phyloP scores from a whole-genome alignment of 2,797 vertebrate species.

The Gallinago stenura region DNA sequence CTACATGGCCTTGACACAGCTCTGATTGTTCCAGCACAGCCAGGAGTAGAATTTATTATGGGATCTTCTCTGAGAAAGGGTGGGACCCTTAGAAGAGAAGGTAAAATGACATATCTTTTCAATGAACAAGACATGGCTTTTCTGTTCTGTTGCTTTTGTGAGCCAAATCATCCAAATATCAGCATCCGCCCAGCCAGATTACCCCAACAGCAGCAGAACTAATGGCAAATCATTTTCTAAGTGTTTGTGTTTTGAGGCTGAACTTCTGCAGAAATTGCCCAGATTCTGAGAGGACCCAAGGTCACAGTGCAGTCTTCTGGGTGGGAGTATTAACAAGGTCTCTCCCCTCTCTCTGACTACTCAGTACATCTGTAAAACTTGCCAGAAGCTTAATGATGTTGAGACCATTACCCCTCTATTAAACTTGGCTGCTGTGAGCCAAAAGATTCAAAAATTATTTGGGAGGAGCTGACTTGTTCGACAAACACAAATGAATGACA shows the following conservation, averaged over 20 bases:
- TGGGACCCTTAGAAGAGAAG: background rate
- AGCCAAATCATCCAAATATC: background rate
- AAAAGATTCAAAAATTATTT: constrained; percentile 25
- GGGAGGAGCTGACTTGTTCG: constrained; percentile 4
- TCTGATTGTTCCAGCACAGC: background rate
- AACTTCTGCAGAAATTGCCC: background rate
- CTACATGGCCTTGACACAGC: background rate
- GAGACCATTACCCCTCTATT: background rate
- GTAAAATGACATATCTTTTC: background rate
- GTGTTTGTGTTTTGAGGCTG: background rate
- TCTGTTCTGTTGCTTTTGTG: background rate
- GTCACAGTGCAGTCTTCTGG: background rate
- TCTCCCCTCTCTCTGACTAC: background rate
- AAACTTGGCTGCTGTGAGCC: background rate
- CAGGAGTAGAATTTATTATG: background rate
- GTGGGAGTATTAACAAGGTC: background rate
- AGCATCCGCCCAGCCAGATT: background rate
- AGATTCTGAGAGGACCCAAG: background rate
- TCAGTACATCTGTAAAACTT: background rate
- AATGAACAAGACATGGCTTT: background rate
- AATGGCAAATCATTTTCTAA: background rate
- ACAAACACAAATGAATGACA: constrained; percentile 13
- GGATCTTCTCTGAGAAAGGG: background rate
- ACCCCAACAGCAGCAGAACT: background rate
- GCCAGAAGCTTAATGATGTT: constrained; percentile 3